Evolutionary conservation across 2,888 invertebrate species (phyloP).

Genomic region (Capitulum mitella): DNA sequence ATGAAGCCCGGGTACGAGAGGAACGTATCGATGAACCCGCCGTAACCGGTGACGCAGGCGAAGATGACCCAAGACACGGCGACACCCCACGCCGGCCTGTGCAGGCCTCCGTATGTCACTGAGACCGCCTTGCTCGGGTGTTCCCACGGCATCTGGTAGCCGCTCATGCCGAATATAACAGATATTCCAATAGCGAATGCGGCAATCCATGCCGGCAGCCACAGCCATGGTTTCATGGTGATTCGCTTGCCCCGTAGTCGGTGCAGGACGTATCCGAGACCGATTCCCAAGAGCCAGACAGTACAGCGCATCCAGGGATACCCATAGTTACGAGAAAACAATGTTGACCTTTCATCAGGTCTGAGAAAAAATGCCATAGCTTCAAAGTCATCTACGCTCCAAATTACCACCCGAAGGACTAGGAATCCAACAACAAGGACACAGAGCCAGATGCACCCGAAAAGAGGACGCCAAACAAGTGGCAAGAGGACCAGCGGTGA

Average conservation of each 20-base stretch:
- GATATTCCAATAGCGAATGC: constrained; percentile 60
- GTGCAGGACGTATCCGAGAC: constrained; percentile 27
- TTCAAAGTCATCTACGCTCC: constrained; percentile 2
- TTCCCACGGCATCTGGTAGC: constrained; percentile 47
- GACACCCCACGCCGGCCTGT: constrained; percentile 60
- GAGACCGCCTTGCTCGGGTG: constrained; percentile 48
- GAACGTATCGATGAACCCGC: constrained; percentile 51
- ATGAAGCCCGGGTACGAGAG: constrained; percentile 56
- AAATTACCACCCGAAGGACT: constrained; percentile 11
- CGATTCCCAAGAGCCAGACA: constrained; percentile 28
- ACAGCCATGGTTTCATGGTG: constrained; percentile 23
- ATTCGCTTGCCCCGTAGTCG: constrained; percentile 3
- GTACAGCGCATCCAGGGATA: constrained; percentile 28
- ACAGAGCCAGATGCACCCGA: constrained; percentile 1
- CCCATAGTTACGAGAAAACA: background rate
- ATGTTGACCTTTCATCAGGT: background rate
- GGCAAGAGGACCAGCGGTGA: constrained; percentile 28
- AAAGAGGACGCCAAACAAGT: constrained; percentile 1
- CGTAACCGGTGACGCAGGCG: constrained; percentile 61
- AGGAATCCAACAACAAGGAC: background rate
- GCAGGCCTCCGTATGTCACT: constrained; percentile 57
- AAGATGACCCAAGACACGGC: constrained; percentile 66
- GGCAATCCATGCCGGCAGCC: constrained; percentile 56
- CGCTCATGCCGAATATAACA: constrained; percentile 62
- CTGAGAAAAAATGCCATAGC: background rate